Conservation (phyloP, 2,797 vertebrate species). For the Melanogrammus aeglefinus region DNA sequence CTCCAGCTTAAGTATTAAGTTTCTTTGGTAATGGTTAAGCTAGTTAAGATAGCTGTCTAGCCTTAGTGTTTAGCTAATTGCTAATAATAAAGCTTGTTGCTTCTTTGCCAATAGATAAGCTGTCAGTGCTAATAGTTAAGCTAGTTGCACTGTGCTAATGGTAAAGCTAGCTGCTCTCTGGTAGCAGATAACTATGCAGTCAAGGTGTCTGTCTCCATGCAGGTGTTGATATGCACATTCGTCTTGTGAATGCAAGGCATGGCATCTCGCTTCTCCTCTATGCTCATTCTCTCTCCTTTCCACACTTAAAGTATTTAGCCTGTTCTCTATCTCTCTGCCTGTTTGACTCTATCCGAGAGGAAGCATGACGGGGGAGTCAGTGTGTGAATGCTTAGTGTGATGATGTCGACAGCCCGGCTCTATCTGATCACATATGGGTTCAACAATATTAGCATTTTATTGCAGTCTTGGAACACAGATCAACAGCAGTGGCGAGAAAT, state of each 20-base stretch:
- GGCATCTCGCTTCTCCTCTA: slow-evolving; percentile 41
- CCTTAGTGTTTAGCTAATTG: no score
- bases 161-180: neutral
- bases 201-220: neutral
- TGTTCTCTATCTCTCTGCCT: neutral
- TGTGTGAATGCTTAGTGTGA: neutral
- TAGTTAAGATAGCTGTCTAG: no score
- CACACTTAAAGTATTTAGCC: neutral
- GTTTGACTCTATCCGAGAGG: slow-evolving; percentile 18
- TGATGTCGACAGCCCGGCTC: neutral
- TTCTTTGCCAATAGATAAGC: no score
- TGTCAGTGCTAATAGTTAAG: no score
- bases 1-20: no score
- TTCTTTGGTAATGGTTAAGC: no score
- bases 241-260: slow-evolving; percentile 66
- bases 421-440: neutral
- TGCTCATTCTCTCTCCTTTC: slow-evolving; percentile 47
- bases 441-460: no score
- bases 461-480: neutral
- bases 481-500: neutral
- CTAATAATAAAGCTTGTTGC: no score
- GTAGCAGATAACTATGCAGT: neutral
- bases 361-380: slow-evolving; percentile 43
- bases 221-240: neutral
- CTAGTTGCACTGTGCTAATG: no score